Conservation (phyloP, 2,888 invertebrate species). For the Pandemis heparana region DNA sequence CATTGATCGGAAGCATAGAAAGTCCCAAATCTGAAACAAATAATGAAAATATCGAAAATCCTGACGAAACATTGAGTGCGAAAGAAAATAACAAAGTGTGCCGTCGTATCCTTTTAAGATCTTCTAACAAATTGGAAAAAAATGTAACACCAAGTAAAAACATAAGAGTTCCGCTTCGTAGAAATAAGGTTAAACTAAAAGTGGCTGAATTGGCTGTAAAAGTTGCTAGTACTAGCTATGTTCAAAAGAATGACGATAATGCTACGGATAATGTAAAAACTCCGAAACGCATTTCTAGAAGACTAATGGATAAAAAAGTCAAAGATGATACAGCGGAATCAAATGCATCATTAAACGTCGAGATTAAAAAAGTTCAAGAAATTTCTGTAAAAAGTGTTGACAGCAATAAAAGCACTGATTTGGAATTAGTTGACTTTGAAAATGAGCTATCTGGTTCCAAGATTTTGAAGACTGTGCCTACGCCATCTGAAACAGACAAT, state of each 20-base stretch:
- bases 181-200: constrained; percentile 49
- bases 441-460: constrained; percentile 24
- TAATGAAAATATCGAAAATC: constrained; percentile 30
- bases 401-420: not conserved
- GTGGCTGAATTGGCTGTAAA: not conserved
- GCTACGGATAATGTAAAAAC: not conserved
- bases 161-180: constrained; percentile 40
- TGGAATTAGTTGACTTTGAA: constrained; percentile 33
- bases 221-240: not conserved
- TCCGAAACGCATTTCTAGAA: constrained; percentile 32
- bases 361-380: not conserved
- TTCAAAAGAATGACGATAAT: not conserved
- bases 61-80: constrained; percentile 9
- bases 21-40: constrained; percentile 17
- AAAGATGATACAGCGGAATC: not conserved
- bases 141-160: constrained; percentile 33
- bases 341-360: not conserved
- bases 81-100: constrained; percentile 42
- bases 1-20: not conserved
- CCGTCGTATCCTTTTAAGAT: constrained; percentile 61
- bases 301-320: constrained; percentile 25
- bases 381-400: not conserved
- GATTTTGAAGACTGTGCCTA: constrained; percentile 21
- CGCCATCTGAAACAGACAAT: not conserved
- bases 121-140: constrained; percentile 57